phyloP scores from a whole-genome alignment of 1,140 invertebrate species.

The Hermetia illucens region DNA sequence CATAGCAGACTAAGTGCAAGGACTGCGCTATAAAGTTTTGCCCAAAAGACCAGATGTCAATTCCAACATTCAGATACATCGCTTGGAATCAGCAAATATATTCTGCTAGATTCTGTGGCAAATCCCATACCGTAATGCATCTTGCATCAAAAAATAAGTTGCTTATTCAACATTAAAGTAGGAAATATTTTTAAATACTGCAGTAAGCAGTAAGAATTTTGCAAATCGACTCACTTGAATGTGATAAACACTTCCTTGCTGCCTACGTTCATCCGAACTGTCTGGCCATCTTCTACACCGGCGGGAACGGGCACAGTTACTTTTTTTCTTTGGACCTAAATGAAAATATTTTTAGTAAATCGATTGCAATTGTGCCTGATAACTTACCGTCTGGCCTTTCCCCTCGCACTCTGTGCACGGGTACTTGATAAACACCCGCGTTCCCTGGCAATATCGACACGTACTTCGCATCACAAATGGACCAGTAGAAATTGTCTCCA shows the following conservation, averaged over 20 bases:
- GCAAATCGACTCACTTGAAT: conserved; percentile 10
- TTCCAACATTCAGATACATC: too few species aligned
- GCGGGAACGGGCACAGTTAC: conserved; percentile 93
- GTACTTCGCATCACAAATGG: conserved; percentile 96
- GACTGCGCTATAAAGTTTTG: too few species aligned
- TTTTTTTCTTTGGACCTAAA: conserved; percentile 71
- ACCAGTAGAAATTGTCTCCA: conserved; percentile 79
- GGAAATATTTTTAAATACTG: background rate
- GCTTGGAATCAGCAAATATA: too few species aligned
- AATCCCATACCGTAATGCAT: too few species aligned
- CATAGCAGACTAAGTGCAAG: too few species aligned
- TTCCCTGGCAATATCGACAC: conserved; percentile 86
- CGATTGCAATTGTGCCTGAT: conserved; percentile 1
- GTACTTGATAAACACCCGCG: conserved; percentile 70
- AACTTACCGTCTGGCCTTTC: conserved; percentile 67
- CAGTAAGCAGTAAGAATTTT: background rate
- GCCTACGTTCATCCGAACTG: conserved; percentile 85
- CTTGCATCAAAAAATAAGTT: too few species aligned
- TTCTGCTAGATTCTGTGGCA: too few species aligned
- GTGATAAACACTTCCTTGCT: conserved; percentile 84
- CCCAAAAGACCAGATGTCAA: too few species aligned
- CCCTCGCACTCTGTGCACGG: conserved; percentile 89
- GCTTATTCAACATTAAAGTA: too few species aligned
- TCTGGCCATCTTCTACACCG: conserved; percentile 93
- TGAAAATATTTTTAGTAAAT: conserved; percentile 7